Conservation (phyloP, 2,888 invertebrate genomes). For the Sipunculus nudus region DNA sequence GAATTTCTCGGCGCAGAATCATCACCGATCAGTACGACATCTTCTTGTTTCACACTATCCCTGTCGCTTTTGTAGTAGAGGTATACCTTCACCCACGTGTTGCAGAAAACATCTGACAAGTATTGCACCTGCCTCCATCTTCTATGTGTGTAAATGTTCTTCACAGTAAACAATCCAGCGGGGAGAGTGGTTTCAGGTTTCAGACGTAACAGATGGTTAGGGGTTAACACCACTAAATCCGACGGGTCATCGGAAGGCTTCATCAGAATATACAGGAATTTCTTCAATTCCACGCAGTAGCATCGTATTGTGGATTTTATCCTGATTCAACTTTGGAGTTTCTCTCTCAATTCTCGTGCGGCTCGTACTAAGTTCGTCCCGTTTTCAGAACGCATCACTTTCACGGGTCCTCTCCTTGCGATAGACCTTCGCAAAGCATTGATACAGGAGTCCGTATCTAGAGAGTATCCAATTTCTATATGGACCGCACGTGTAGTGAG, state of each 20-base stretch:
- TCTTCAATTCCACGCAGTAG: neutral
- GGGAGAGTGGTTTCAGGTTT: slow-evolving; percentile 3
- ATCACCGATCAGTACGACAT: slow-evolving; percentile 18
- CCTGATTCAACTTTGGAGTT: neutral
- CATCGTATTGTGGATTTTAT: neutral
- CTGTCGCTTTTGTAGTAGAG: slow-evolving; percentile 13
- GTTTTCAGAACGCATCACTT: slow-evolving; percentile 1
- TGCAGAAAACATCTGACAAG: slow-evolving; percentile 25
- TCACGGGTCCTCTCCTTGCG: neutral
- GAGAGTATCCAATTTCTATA: neutral
- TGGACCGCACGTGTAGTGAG: slow-evolving; percentile 2
- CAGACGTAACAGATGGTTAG: neutral
- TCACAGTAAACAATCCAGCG: slow-evolving; percentile 18
- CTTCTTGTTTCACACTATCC: slow-evolving; percentile 1
- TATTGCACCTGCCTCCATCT: slow-evolving; percentile 32
- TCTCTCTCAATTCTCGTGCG: neutral
- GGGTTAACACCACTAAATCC: neutral
- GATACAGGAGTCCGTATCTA: slow-evolving; percentile 4
- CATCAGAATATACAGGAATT: neutral
- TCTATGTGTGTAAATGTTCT: slow-evolving; percentile 19
- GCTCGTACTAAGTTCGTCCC: neutral
- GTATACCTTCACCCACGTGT: slow-evolving; percentile 19
- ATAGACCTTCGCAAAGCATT: slow-evolving; percentile 7
- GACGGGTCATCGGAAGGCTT: neutral
- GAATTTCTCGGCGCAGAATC: slow-evolving; percentile 20